Percentiles rank a stretch among this genome's conserved stretches.
phyloP scores from a whole-genome alignment of 2,888 invertebrate species.

The Drosophila yooni region DNA sequence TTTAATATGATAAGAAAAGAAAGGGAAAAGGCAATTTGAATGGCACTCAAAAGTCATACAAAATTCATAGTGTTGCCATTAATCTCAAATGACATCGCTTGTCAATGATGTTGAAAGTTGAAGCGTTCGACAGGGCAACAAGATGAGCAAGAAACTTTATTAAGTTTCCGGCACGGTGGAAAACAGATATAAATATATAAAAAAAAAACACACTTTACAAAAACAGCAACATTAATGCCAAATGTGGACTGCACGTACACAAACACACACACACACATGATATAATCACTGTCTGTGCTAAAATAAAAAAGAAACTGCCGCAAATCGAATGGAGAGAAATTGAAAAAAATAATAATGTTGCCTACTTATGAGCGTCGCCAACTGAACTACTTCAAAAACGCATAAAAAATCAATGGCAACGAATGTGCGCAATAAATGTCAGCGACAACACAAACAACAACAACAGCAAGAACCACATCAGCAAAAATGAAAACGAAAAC shows the following conservation, averaged over 20 bases:
- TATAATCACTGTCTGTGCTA: slow-evolving; percentile 54
- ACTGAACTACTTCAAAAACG: slow-evolving; percentile 77
- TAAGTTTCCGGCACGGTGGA: slow-evolving; percentile 65
- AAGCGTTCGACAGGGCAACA: slow-evolving; percentile 33
- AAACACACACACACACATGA: slow-evolving; percentile 18
- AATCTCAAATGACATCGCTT: slow-evolving; percentile 59
- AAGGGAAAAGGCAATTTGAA: slow-evolving; percentile 36
- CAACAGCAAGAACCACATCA: slow-evolving; percentile 6
- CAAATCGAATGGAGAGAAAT: slow-evolving; percentile 50
- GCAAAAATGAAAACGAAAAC: slow-evolving; percentile 40
- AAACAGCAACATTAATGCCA: slow-evolving; percentile 39
- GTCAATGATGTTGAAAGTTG: slow-evolving; percentile 65
- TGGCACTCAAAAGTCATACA: slow-evolving; percentile 56
- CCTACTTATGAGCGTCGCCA: slow-evolving; percentile 66
- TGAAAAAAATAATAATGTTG: slow-evolving; percentile 64
- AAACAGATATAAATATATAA: slow-evolving; percentile 7
- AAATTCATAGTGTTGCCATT: slow-evolving; percentile 62
- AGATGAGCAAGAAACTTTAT: slow-evolving; percentile 58
- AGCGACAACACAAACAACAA: slow-evolving; percentile 60
- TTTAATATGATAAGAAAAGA: slow-evolving; percentile 21
- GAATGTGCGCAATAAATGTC: slow-evolving; percentile 80
- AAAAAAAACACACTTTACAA: slow-evolving; percentile 54
- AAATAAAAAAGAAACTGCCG: slow-evolving; percentile 23
- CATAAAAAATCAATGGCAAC: slow-evolving; percentile 80
- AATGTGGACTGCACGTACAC: slow-evolving; percentile 38